A percentile compares a stretch with the other conserved stretches of the same genome.
phyloP scores from a whole-genome alignment of 2,888 invertebrate genomes.

The Carterocephalus palaemon region DNA sequence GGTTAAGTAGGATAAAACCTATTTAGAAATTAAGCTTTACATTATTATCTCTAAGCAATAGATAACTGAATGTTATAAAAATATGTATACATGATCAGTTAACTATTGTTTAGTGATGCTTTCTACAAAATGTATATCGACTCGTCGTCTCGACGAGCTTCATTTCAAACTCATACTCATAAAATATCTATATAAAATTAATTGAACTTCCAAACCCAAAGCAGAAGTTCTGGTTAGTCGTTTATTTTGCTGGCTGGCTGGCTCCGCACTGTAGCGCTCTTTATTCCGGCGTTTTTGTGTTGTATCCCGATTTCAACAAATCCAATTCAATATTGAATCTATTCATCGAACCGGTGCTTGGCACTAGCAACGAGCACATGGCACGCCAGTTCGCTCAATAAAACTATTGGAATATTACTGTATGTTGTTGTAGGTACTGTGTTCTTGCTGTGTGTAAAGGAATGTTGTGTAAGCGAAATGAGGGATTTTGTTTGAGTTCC shows the following conservation, averaged over 20 bases:
- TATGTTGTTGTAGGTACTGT: slow-evolving; percentile 9
- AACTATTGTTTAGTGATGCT: no score
- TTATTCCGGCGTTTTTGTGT: not conserved
- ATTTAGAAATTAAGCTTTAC: no score
- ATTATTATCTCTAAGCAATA: no score
- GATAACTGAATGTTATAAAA: no score
- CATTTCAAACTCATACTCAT: no score
- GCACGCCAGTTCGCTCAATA: slow-evolving; percentile 1
- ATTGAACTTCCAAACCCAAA: no score
- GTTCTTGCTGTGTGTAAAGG: slow-evolving; percentile 9
- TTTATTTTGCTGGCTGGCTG: not conserved
- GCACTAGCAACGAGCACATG: not conserved
- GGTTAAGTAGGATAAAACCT: no score
- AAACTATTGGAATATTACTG: slow-evolving; percentile 5
- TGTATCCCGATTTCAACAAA: slow-evolving; percentile 9
- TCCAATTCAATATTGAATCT: slow-evolving; percentile 11
- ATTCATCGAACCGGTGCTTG: slow-evolving; percentile 6
- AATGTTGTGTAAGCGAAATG: slow-evolving; percentile 31
- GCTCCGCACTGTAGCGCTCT: not conserved
- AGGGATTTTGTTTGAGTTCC: slow-evolving; percentile 37
- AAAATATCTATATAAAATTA: no score
- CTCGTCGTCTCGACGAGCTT: no score
- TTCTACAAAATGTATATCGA: no score
- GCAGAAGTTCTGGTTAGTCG: no score
- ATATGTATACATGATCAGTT: no score